Evolutionary conservation across 2,797 vertebrate genomes (phyloP), one percentile per base, ranked within the genome.

Genomic region (Crenichthys baileyi): DNA sequence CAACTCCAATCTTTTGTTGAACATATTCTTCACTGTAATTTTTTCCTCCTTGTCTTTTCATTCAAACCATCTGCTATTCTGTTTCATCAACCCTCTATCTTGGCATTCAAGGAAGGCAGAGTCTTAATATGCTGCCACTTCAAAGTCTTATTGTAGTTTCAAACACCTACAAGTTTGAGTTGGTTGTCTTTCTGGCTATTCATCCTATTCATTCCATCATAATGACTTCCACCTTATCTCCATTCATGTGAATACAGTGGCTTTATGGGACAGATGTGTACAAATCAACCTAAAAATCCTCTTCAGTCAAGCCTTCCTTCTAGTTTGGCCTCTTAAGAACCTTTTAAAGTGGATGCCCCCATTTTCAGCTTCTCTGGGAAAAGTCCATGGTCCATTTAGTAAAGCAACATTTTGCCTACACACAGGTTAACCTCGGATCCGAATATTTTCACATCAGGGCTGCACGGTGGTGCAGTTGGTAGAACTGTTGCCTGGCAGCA

Each of bases 11-110:
- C 8, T n/a, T 58, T 58, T 26, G 24, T 29, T 60, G 58, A 13
- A 29, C 58, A 15, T 46, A 46, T 70, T 70, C 41, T 26, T 15
- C 71, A 53, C 31, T 16, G 8, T 56, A 22, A 22, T 31, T 55
- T 72, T n/a, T 53, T 18, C 29, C 16, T 36, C 61, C 56, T 76
- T 73, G 0, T 79, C 77, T 74, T 81, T 73, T 79, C 78, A 61
- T 79, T 82, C 83, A 85, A 55, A n/a, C 74, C 74, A 82, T 88
- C 73, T 24, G 5, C 79, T 83, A 86, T 85, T 88, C 83, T 80
- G 76, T 90, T 89, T 90, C 85, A 87, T 91, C 84, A 41, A 72
- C 80, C 31, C 78, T 44, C 75, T 71, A 55, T 76, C 76, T 79
- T 11, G 41, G n/a, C 1, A 41, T 41, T 26, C 5, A 46, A 48